Evolutionary conservation across 1,140 invertebrate genomes (phyloP).

Genomic region (Bathynomus jamesi): DNA sequence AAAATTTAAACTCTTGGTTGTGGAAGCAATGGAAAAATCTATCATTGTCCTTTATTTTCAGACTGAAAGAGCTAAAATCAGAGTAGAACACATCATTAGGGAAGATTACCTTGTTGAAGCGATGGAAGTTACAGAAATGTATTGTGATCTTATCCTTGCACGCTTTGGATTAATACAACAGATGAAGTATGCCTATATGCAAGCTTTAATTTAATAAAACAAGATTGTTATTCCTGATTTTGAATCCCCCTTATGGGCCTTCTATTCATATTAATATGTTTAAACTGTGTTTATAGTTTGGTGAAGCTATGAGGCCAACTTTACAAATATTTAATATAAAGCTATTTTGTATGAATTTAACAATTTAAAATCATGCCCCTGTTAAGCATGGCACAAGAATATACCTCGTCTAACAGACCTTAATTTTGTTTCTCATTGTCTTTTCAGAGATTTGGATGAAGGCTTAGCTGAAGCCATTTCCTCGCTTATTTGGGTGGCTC

Average conservation of each 20-base stretch:
- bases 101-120: conserved; percentile 99
- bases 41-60: conserved; percentile 16
- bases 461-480: conserved; percentile 93
- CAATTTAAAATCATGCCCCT: no score
- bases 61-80: conserved; percentile 67
- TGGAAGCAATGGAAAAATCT: no score
- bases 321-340: no score
- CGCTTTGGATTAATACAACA: conserved; percentile 90
- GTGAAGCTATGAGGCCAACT: no score
- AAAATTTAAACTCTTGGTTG: no score
- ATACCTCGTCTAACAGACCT: no score
- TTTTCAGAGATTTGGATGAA: conserved; percentile 67
- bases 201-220: neutral
- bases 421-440: no score
- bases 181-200: conserved; percentile 66
- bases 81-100: conserved; percentile 96
- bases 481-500: conserved; percentile 92
- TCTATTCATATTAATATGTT: conserved; percentile 8
- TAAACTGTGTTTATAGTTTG: neutral
- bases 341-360: no score
- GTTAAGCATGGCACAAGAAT: no score
- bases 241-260: no score
- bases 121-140: conserved; percentile 99
- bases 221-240: no score
- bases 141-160: conserved; percentile 93